Percentiles rank a stretch among this genome's conserved stretches.
These are phyloP conservation scores for Hirtodrosophila histrioides DNA, from an alignment of 2,888 invertebrate genomes.

Conservation along the genomic window DNA sequence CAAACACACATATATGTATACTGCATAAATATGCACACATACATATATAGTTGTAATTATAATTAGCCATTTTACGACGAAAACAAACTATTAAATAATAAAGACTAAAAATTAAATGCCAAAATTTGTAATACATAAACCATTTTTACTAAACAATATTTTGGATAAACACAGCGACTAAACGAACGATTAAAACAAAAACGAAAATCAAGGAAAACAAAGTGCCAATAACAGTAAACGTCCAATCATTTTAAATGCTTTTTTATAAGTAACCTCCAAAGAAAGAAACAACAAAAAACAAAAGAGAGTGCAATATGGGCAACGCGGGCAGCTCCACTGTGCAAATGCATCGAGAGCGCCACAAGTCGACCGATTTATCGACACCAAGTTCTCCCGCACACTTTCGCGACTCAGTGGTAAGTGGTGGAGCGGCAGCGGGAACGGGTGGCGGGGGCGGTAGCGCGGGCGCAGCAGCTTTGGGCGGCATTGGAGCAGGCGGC, in stretches of 20 bases:
- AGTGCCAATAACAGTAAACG: constrained; percentile 66
- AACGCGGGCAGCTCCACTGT: constrained; percentile 83
- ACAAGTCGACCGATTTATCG: constrained; percentile 87
- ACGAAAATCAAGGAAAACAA: constrained; percentile 44
- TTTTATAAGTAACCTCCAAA: constrained; percentile 56
- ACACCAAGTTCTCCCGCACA: constrained; percentile 82
- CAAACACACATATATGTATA: constrained; percentile 16
- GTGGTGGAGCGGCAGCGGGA: constrained; percentile 16
- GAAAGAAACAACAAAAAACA: constrained; percentile 5
- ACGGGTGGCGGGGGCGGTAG: constrained; percentile 32
- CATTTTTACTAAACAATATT: background rate
- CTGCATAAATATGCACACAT: constrained; percentile 21
- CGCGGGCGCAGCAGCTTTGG: constrained; percentile 61
- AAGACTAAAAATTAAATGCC: constrained; percentile 43
- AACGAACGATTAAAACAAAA: constrained; percentile 26
- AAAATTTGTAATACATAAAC: constrained; percentile 34
- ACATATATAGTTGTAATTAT: constrained; percentile 56
- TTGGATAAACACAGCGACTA: constrained; percentile 28
- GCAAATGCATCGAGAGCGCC: constrained; percentile 88
- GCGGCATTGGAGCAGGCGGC: constrained; percentile 50
- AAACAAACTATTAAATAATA: constrained; percentile 73
- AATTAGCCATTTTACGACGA: constrained; percentile 74
- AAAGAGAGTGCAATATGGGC: constrained; percentile 75
- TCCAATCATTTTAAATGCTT: constrained; percentile 41
- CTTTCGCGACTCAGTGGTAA: constrained; percentile 65